These are phyloP conservation scores for Erethizon dorsatum DNA, from an alignment of 2,797 vertebrate genomes.

Conservation along the genomic window DNA sequence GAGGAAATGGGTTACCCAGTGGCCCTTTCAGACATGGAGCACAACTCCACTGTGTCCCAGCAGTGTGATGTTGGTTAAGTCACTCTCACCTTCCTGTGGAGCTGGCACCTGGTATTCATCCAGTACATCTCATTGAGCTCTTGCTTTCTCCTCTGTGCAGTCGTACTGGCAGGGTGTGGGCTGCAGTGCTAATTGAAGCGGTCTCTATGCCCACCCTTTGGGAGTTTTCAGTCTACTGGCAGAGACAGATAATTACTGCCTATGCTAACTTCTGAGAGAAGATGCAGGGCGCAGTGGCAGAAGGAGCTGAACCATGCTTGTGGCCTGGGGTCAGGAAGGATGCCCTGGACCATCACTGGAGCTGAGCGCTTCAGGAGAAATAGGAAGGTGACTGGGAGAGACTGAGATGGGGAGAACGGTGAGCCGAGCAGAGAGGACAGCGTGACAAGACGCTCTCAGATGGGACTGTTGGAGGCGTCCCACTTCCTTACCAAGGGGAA, in stretches of 20 bases:
- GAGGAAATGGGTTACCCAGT: not conserved
- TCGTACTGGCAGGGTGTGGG: not conserved
- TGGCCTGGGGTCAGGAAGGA: not conserved
- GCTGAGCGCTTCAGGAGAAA: not conserved
- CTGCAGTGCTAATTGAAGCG: not conserved
- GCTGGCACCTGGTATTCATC: not conserved
- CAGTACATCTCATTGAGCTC: not conserved
- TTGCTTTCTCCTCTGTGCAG: not conserved
- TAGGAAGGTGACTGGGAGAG: not conserved
- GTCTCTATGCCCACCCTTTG: not conserved
- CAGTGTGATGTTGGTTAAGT: not conserved
- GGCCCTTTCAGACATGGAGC: not conserved
- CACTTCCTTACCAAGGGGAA: not conserved
- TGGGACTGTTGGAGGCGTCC: not conserved
- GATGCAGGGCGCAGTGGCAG: not conserved
- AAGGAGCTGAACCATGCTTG: not conserved
- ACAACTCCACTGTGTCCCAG: not conserved
- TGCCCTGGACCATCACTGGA: not conserved
- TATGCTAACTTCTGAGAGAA: not conserved
- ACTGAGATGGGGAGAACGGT: not conserved
- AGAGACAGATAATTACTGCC: not conserved
- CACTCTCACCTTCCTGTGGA: not conserved
- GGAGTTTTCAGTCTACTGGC: constrained; percentile 16
- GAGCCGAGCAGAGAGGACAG: not conserved
- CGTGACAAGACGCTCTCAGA: not conserved